These are phyloP conservation scores for Ginglymostoma cirratum DNA, from an alignment of 2,113 vertebrate genomes.

Conservation along the genomic window DNA sequence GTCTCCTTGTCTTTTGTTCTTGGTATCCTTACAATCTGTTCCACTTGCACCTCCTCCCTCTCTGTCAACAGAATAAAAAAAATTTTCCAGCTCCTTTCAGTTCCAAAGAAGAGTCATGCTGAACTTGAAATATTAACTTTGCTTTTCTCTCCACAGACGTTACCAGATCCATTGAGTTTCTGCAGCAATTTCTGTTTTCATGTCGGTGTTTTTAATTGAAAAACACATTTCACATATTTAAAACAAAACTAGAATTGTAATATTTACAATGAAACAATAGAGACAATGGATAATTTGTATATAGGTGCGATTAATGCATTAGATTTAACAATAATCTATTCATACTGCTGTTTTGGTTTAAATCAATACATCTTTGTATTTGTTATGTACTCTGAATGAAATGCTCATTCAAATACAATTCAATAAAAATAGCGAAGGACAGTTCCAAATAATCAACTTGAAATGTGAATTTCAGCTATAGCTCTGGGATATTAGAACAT, in stretches of 20 bases:
- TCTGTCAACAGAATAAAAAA: no score
- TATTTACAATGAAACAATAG: background rate
- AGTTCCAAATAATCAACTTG: slow-evolving; percentile 4
- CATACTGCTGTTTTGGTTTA: background rate
- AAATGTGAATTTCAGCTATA: background rate
- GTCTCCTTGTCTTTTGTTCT: no score
- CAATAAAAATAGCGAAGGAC: background rate
- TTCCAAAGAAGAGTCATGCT: no score
- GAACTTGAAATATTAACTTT: no score
- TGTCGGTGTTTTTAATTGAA: background rate
- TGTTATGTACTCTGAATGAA: slow-evolving; percentile 9
- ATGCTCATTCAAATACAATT: slow-evolving; percentile 27
- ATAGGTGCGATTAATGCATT: background rate
- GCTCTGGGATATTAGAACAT: background rate
- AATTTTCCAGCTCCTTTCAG: no score
- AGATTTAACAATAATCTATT: slow-evolving; percentile 5
- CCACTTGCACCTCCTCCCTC: no score
- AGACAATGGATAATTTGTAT: background rate
- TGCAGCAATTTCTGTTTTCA: no score
- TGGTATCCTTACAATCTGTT: no score
- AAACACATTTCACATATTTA: background rate
- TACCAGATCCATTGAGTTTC: no score
- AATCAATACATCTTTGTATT: slow-evolving; percentile 33
- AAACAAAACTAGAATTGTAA: background rate
- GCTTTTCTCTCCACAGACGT: no score